A percentile compares a stretch with the other conserved stretches of the same genome.
Conservation (phyloP, 92 coral and sea anemone species). For the Parazoanthus darwini region DNA sequence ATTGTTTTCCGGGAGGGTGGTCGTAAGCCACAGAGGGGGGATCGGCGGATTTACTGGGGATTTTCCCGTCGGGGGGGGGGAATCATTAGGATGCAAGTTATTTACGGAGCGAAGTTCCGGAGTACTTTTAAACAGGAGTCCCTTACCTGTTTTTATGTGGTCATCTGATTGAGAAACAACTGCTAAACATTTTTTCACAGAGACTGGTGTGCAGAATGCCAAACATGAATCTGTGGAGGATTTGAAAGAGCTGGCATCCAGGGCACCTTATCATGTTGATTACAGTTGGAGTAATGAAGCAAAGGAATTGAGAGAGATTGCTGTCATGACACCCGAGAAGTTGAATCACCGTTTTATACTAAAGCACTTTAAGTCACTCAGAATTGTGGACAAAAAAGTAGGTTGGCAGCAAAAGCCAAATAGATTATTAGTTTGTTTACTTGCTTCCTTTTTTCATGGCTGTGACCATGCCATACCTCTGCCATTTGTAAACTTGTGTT, state of each 20-base stretch:
- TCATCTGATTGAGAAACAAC: neutral
- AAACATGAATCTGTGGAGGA: slow-evolving; percentile 81
- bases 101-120: too few relatives aligned
- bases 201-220: slow-evolving; percentile 40
- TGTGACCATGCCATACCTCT: neutral
- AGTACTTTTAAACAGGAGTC: neutral
- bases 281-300: slow-evolving; percentile 96
- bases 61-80: too few relatives aligned
- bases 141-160: neutral
- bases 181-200: neutral
- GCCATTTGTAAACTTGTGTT: too few relatives aligned
- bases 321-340: slow-evolving; percentile 84
- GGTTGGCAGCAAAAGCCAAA: neutral
- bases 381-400: slow-evolving; percentile 98
- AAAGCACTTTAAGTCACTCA: slow-evolving; percentile 86
- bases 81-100: too few relatives aligned
- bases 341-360: slow-evolving; percentile 77
- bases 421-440: neutral
- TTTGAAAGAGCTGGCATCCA: slow-evolving; percentile 80
- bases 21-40: too few relatives aligned
- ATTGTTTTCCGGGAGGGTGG: too few relatives aligned
- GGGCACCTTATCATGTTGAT: slow-evolving; percentile 85
- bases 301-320: slow-evolving; percentile 82
- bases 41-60: too few relatives aligned
- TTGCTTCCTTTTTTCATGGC: neutral